phyloP scores from a whole-genome alignment of 2,113 vertebrate genomes.

The Labeo rohita region DNA sequence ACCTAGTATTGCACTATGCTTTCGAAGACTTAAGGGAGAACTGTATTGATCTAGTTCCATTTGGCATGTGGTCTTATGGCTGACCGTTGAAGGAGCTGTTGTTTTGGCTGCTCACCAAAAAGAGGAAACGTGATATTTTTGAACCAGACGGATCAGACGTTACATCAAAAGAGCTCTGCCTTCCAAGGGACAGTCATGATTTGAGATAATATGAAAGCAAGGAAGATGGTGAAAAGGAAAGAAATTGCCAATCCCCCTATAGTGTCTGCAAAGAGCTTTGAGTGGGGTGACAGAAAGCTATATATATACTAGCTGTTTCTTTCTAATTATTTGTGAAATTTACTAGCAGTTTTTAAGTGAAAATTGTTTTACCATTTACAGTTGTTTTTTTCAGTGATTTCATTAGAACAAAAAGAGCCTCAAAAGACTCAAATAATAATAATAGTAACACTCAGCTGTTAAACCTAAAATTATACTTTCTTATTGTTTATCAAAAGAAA shows the following conservation, averaged over 20 bases:
- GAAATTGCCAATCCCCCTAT: not conserved
- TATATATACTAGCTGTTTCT: not conserved
- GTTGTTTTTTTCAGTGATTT: not conserved
- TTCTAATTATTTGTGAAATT: no score
- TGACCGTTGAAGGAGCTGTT: slow-evolving; percentile 64
- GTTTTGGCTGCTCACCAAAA: slow-evolving; percentile 61
- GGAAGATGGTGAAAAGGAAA: not conserved
- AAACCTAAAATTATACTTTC: not conserved
- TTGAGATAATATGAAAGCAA: slow-evolving; percentile 22
- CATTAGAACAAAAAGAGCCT: not conserved
- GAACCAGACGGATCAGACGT: slow-evolving; percentile 34
- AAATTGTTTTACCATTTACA: no score
- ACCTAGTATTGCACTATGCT: slow-evolving; percentile 71
- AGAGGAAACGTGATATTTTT: slow-evolving; percentile 58
- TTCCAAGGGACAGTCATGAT: slow-evolving; percentile 15
- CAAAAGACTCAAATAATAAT: not conserved
- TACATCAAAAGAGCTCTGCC: slow-evolving; percentile 25
- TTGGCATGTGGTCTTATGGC: slow-evolving; percentile 65
- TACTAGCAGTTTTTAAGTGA: no score
- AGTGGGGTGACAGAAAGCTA: not conserved
- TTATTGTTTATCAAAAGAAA: not conserved
- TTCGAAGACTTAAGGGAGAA: slow-evolving; percentile 68
- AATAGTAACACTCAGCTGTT: not conserved
- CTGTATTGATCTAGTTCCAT: slow-evolving; percentile 72
- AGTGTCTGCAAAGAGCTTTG: not conserved